Evolutionary conservation across 1,140 invertebrate species (phyloP).

Genomic region (Anoplophora glabripennis): DNA sequence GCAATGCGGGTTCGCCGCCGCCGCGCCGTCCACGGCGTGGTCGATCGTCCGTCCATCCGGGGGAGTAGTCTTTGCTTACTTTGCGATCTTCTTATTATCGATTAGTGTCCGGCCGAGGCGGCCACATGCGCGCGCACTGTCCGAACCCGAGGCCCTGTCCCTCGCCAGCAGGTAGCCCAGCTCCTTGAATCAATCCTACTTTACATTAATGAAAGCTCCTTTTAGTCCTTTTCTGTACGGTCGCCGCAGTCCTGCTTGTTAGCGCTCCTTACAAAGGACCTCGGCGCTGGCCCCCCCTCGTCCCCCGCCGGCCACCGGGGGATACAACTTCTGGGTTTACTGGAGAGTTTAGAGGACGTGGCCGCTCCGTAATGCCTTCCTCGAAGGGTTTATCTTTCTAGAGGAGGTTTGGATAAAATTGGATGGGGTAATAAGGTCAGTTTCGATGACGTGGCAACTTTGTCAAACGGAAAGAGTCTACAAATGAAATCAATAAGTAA

Average conservation of each 20-base stretch:
- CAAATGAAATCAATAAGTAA: no score
- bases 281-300: not conserved
- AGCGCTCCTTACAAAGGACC: conserved; percentile 29
- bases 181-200: conserved; percentile 42
- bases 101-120: conserved; percentile 14
- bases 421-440: no score
- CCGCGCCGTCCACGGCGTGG: not conserved
- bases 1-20: not conserved
- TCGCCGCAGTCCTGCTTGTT: conserved; percentile 36
- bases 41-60: conserved; percentile 16
- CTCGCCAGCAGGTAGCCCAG: no score
- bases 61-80: conserved; percentile 40
- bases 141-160: no score
- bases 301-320: not conserved
- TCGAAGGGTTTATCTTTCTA: no score
- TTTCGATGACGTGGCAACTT: no score
- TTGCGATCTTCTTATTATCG: conserved; percentile 46
- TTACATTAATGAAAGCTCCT: conserved; percentile 43
- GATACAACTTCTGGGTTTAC: not conserved
- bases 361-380: no score
- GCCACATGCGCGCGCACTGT: no score
- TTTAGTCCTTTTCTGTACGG: conserved; percentile 33
- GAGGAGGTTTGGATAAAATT: no score
- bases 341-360: not conserved
- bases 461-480: no score